Percentiles rank a stretch among this genome's conserved stretches.
Evolutionary conservation across 2,113 vertebrate genomes (phyloP).

Genomic region (Seriola aureovittata): DNA sequence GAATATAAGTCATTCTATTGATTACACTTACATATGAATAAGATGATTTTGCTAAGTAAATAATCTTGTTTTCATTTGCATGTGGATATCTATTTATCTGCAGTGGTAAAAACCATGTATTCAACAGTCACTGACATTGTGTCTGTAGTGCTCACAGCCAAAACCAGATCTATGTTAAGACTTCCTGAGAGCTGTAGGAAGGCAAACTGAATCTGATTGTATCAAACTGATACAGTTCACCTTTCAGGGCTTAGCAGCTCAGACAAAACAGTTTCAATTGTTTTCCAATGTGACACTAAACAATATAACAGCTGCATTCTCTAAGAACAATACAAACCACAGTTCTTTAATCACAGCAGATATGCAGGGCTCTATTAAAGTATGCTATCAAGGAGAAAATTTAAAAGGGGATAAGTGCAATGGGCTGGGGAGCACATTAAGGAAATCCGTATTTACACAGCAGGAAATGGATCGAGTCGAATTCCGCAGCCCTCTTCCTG

Average conservation of each 20-base stretch:
- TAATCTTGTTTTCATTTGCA: neutral
- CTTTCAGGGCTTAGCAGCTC: conserved; percentile 31
- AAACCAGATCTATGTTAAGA: conserved; percentile 66
- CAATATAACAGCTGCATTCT: conserved; percentile 14
- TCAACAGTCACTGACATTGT: conserved; percentile 43
- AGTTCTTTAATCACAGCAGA: conserved; percentile 13
- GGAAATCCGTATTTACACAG: conserved; percentile 89
- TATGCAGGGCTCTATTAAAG: conserved; percentile 20
- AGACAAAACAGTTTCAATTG: neutral
- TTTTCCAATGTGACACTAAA: neutral
- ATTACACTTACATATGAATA: neutral
- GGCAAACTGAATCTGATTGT: conserved; percentile 66
- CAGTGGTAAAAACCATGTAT: conserved; percentile 27
- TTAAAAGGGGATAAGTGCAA: conserved; percentile 58
- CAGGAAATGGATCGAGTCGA: conserved; percentile 85
- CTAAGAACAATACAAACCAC: conserved; percentile 7
- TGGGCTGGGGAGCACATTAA: conserved; percentile 87
- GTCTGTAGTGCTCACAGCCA: conserved; percentile 19
- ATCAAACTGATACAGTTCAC: conserved; percentile 69
- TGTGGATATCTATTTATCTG: neutral
- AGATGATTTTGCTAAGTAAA: neutral
- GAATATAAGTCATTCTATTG: neutral
- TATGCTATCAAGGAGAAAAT: conserved; percentile 48
- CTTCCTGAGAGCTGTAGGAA: conserved; percentile 65
- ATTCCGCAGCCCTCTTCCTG: conserved; percentile 66